phyloP scores from a whole-genome alignment of 1,140 invertebrate species.

The Geopemphigus sp. region DNA sequence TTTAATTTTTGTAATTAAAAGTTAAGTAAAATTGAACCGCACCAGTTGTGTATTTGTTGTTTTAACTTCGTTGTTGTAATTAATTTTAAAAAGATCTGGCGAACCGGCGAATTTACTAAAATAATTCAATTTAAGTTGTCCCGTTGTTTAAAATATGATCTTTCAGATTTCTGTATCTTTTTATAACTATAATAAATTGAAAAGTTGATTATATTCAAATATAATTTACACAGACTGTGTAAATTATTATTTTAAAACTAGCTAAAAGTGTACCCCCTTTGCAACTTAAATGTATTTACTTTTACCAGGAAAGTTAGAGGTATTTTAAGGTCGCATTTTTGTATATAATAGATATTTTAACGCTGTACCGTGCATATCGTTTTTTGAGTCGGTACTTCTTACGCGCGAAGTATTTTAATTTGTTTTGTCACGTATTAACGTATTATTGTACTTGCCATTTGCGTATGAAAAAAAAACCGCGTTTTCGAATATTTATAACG shows the following conservation, averaged over 20 bases:
- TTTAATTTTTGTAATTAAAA: conserved; percentile 36
- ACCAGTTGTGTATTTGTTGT: conserved; percentile 9
- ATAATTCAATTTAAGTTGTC: conserved; percentile 35
- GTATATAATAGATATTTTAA: neutral
- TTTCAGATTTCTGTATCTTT: neutral
- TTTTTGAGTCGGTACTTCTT: neutral
- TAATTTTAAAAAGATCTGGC: neutral
- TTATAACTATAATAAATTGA: neutral
- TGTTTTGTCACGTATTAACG: neutral
- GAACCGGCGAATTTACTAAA: conserved; percentile 12
- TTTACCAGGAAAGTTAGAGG: neutral
- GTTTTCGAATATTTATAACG: neutral
- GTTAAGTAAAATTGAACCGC: conserved; percentile 20
- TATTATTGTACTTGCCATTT: neutral
- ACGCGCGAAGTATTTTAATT: neutral
- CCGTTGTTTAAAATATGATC: conserved; percentile 18
- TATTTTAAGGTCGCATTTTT: neutral
- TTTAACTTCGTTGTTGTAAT: conserved; percentile 7
- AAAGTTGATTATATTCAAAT: neutral
- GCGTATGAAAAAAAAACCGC: neutral
- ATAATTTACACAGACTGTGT: neutral
- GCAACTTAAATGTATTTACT: neutral
- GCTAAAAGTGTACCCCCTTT: neutral
- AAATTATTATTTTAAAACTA: neutral
- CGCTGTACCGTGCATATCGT: neutral